Base-by-base conservation (phyloP, 2,113 vertebrate species). In the Asarcornis scutulata region DNA sequence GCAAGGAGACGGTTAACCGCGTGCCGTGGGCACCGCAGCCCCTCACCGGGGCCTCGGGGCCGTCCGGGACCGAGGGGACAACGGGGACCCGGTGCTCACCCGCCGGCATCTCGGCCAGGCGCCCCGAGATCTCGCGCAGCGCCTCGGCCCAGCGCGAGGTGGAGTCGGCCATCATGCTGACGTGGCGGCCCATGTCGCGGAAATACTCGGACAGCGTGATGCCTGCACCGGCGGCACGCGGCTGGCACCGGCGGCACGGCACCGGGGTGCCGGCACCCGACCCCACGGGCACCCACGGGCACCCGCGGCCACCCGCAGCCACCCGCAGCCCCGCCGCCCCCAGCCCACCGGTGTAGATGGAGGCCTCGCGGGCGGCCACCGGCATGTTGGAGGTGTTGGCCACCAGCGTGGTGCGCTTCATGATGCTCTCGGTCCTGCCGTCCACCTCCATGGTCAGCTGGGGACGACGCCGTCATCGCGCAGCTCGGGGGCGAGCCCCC, bases 321-420 rank as follows among this genome's bases (percentile, higher is more conserved):
- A 18, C 11, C 22, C 48, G 11, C 22, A 23, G 21, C 34, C 36
- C 25, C 11, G 1, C 34, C 5, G 3, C 25, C 36, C 56, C 74
- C 29, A 0, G 13, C 89, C 11, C 82, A 91, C 95, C 94, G 2
- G 97, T 97, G 83, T 97, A 97, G 60, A 97, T 97, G 38, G 97
- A 97, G 27, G 97, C 97, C 32, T 97, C 97, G 2, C 97, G 88
- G 4, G 97, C 97, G 0, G 97, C 97, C 82, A 97, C 97, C 0
- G 97, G 97, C 97, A 97, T 97, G 91, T 97, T 97, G 77, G 97
- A 97, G 1, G 97, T 97, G 78, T 97, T 97, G 52, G 97, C 97
- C 31, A 97, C 96, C 17, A 97, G 88, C 3, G 97, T 86, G 2
- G 97, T 97, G 36, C 96, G 91, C 52, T 97, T 97, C 97, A 97